Base-by-base conservation (phyloP, 1,140 invertebrate species). In the Cardiocondyla obscurior region DNA sequence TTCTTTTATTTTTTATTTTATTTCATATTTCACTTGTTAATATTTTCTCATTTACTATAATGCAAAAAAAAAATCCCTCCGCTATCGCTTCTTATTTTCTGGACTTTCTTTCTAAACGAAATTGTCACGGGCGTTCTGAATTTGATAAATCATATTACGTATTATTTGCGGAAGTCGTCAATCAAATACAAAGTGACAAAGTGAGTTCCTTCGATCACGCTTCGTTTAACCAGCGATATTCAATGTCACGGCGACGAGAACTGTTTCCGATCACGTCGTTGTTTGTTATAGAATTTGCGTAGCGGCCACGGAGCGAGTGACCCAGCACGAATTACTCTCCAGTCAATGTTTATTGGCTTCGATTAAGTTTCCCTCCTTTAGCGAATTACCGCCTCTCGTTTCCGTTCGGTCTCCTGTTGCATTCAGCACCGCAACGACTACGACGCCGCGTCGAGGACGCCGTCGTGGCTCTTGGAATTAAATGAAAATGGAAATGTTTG, bases 401-500 rank as follows among this genome's bases (percentile, higher is more conserved):
- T 44, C 36, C 62, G 44, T 57, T 51, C 12, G 12, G 12, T 36
- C 39, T 69, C 82, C 53, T 69, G 62, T 81, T 65, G 76, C 76
- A 30, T 42, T 28, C 51, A 22, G 19, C 42, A 22, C n/a, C n/a
- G n/a, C n/a, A n/a, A n/a, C 49, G 39, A 65, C 60, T 28, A 25
- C 62, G 39, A 42, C 19, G 22, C 19, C 19, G 60, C 60, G 36
- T 42, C 60, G 60, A n/a, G 36, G 14, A 44, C 65, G 44, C 6
- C 19, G 28, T 64, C 39, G 19, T 76, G 12, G n/a, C n/a, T 36
- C 51, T 10, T n/a, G 12, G 30, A 19, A 30, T 8, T 33, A 39
- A 53, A 55, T 67, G 74, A 69, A 79, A 79, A 79, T 69, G 62
- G 74, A 79, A 67, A 79, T 79, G 46, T 53, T 16, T n/a, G 72